A percentile compares a stretch with the other conserved stretches of the same genome.
Conservation (phyloP, 1,140 invertebrate species). For the Trichonephila clavipes region DNA sequence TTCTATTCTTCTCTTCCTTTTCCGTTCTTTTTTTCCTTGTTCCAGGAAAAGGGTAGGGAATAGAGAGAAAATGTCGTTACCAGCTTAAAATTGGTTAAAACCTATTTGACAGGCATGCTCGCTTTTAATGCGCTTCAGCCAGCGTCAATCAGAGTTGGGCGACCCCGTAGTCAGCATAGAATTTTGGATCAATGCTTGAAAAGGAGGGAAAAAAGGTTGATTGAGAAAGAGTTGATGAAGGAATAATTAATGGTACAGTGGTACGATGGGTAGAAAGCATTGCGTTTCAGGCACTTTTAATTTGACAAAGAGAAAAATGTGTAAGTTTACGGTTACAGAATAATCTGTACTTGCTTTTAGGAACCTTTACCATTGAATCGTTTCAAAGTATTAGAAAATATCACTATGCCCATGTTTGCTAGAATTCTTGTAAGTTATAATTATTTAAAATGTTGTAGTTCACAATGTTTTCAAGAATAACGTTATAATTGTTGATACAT, state of each 20-base stretch:
- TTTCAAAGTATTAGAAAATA: too few relatives aligned
- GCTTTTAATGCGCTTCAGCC: constrained; percentile 20
- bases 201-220: neutral
- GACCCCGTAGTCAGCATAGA: neutral
- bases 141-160: neutral
- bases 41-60: neutral
- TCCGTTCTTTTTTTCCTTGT: constrained; percentile 20
- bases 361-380: too few relatives aligned
- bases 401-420: too few relatives aligned
- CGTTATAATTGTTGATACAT: too few relatives aligned
- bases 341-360: neutral
- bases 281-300: constrained; percentile 12
- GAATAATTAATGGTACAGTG: constrained; percentile 35
- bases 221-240: constrained; percentile 15
- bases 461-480: too few relatives aligned
- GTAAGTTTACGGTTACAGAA: neutral
- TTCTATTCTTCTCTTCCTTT: constrained; percentile 43
- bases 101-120: constrained; percentile 43
- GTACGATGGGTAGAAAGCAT: neutral
- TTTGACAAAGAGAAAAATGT: neutral
- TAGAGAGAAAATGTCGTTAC: constrained; percentile 22
- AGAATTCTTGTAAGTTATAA: too few relatives aligned
- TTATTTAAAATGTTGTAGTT: too few relatives aligned
- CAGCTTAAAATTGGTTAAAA: constrained; percentile 39
- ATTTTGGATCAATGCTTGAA: neutral